Evolutionary conservation across 2,888 invertebrate species (phyloP).

Genomic region (Ephialtes manifestator): DNA sequence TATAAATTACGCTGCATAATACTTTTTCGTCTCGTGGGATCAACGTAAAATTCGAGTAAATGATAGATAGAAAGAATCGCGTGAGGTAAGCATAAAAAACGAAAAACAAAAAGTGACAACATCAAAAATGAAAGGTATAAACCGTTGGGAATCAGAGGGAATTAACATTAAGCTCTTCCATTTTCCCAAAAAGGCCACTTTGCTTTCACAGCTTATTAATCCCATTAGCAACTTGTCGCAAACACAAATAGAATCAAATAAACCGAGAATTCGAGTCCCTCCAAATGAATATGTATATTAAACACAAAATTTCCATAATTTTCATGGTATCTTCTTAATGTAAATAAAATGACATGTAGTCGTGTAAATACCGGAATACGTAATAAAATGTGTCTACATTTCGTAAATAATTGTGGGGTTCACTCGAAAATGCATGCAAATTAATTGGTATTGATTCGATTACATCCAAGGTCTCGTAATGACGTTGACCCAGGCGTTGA

Average conservation of each 20-base stretch:
- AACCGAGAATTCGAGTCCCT: not conserved
- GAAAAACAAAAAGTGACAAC: constrained; percentile 14
- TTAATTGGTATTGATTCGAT: constrained; percentile 46
- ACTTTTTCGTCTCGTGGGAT: constrained; percentile 67
- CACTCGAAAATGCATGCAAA: constrained; percentile 5
- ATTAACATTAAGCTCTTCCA: constrained; percentile 67
- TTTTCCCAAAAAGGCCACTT: constrained; percentile 33
- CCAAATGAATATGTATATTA: not conserved
- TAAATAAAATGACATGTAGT: not conserved
- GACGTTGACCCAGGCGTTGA: constrained; percentile 38
- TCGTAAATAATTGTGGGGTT: constrained; percentile 2
- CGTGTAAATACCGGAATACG: not conserved
- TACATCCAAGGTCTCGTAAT: constrained; percentile 25
- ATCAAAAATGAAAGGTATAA: constrained; percentile 18
- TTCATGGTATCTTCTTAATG: not conserved
- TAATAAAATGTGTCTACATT: constrained; percentile 5
- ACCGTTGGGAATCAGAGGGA: constrained; percentile 59
- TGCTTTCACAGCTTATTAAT: constrained; percentile 21
- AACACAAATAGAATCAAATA: not conserved
- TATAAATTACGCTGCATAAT: constrained; percentile 75
- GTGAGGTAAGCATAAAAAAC: constrained; percentile 41
- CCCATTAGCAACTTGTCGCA: not conserved
- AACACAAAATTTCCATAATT: not conserved
- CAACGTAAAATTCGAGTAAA: constrained; percentile 72
- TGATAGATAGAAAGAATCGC: constrained; percentile 45